Conservation (phyloP, 2,113 vertebrate species). For the Copsychus sechellarum region DNA sequence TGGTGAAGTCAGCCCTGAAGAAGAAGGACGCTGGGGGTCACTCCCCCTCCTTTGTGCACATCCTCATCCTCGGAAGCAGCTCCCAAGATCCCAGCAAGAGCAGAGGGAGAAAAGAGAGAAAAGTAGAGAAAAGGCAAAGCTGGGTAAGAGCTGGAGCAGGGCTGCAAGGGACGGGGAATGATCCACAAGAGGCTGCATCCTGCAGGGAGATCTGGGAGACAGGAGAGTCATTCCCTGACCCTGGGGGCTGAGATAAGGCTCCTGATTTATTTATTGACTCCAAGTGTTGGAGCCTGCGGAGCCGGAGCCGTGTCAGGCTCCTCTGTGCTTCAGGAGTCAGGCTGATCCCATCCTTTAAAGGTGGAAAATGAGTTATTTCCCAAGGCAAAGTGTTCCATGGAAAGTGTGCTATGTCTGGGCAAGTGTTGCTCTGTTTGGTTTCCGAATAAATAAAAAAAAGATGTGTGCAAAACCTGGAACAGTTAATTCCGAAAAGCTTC, state of each 20-base stretch:
- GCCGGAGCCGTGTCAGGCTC: fast-evolving
- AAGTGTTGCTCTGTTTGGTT: not conserved
- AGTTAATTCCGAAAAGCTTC: not conserved
- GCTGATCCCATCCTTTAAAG: not conserved
- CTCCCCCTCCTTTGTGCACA: not conserved
- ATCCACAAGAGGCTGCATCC: not conserved
- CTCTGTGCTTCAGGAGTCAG: not conserved
- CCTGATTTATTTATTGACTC: not conserved
- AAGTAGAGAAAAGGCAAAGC: not conserved
- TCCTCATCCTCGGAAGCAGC: not conserved
- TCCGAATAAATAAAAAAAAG: not conserved
- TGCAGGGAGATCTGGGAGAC: not conserved
- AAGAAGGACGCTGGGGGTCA: not conserved
- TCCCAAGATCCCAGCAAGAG: not conserved
- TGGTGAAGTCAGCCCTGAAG: not conserved
- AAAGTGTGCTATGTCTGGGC: not conserved
- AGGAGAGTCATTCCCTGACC: not conserved
- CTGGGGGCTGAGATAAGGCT: not conserved
- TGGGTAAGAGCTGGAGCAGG: not conserved
- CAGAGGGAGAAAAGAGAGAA: not conserved
- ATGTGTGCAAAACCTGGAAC: not conserved
- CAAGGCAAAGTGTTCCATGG: not conserved
- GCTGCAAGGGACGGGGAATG: not conserved
- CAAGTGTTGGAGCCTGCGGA: not conserved
- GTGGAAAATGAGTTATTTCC: not conserved